These are phyloP conservation scores for Bettongia penicillata DNA, from an alignment of 2,113 vertebrate species.

Conservation along the genomic window DNA sequence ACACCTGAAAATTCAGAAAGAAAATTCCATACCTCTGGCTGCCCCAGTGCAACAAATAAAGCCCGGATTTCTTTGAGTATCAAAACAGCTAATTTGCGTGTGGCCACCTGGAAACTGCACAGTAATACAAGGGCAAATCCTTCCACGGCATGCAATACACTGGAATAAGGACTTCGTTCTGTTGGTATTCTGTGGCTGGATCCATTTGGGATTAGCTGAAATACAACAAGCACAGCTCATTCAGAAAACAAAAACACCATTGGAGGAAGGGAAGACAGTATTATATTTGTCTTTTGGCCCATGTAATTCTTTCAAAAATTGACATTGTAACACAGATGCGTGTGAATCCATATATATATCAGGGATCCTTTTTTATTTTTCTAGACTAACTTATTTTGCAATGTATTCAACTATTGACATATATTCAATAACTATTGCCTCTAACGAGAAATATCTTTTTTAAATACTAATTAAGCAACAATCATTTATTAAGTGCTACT, in stretches of 20 bases:
- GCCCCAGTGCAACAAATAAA: slow-evolving; percentile 93
- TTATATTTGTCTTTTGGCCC: background rate
- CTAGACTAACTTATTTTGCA: slow-evolving; percentile 1
- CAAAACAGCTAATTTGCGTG: slow-evolving; percentile 94
- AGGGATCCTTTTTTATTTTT: slow-evolving; percentile 6
- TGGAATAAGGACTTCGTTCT: slow-evolving; percentile 90
- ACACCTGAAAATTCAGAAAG: slow-evolving; percentile 41
- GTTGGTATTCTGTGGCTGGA: slow-evolving; percentile 88
- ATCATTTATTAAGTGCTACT: background rate
- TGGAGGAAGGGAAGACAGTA: background rate
- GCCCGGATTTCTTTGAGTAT: slow-evolving; percentile 96
- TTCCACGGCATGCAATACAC: slow-evolving; percentile 94
- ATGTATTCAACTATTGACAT: slow-evolving; percentile 10
- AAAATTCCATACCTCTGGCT: slow-evolving; percentile 91
- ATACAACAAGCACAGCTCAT: slow-evolving; percentile 20
- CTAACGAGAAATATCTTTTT: slow-evolving; percentile 44
- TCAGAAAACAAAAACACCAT: slow-evolving; percentile 32
- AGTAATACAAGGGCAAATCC: slow-evolving; percentile 94
- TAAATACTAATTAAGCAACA: background rate
- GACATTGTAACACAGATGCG: background rate
- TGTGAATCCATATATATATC: slow-evolving; percentile 13
- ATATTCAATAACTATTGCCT: slow-evolving; percentile 12
- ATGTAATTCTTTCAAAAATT: background rate
- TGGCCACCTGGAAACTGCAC: slow-evolving; percentile 96
- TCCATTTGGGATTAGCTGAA: slow-evolving; percentile 85